These are phyloP conservation scores for Drosophila atripex DNA, from an alignment of 2,888 invertebrate genomes.

Conservation along the genomic window DNA sequence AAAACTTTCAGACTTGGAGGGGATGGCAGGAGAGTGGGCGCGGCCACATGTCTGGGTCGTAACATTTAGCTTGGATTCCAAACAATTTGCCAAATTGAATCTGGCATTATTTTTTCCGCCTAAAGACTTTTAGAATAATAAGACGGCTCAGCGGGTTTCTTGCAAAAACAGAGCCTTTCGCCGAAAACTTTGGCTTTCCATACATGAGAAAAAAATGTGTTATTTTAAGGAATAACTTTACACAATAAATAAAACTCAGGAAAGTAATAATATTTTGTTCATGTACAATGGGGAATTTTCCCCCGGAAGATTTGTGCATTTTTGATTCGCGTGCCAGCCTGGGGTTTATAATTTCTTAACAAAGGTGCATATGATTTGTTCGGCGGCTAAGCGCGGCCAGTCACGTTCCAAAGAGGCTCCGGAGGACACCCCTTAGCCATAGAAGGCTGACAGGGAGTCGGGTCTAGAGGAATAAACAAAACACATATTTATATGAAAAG, in stretches of 20 bases:
- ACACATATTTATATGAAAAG: constrained; percentile 7
- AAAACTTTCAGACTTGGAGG: constrained; percentile 45
- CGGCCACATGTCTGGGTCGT: constrained; percentile 49
- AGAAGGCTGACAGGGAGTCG: neutral
- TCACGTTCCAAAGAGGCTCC: constrained; percentile 56
- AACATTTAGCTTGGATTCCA: constrained; percentile 52
- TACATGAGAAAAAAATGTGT: neutral
- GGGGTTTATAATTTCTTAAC: constrained; percentile 75
- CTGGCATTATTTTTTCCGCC: constrained; percentile 32
- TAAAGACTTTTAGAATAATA: constrained; percentile 60
- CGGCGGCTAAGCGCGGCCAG: constrained; percentile 60
- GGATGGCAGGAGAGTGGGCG: constrained; percentile 2
- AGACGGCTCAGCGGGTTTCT: constrained; percentile 10
- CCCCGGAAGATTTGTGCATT: constrained; percentile 57
- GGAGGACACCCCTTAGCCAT: neutral
- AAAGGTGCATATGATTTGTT: constrained; percentile 76
- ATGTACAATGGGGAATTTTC: neutral
- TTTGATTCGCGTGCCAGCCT: constrained; percentile 70
- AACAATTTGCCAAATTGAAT: constrained; percentile 66
- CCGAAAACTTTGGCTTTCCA: constrained; percentile 11
- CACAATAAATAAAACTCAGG: neutral
- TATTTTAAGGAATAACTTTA: neutral
- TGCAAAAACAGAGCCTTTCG: constrained; percentile 5
- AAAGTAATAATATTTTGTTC: neutral
- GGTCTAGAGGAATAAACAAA: constrained; percentile 1